phyloP scores from a whole-genome alignment of 2,113 vertebrate species.

The Australoheros scitulus region DNA sequence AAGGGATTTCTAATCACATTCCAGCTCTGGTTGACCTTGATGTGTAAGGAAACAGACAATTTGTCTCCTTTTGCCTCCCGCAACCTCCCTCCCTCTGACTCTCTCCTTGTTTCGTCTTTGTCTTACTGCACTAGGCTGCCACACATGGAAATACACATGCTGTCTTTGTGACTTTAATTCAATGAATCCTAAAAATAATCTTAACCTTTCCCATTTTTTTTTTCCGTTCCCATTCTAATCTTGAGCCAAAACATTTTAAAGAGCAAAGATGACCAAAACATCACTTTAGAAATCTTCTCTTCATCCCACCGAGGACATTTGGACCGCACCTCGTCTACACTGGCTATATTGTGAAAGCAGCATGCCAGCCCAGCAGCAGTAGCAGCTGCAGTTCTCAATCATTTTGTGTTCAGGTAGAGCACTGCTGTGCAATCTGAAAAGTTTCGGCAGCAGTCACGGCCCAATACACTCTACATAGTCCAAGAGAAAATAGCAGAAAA shows the following conservation, averaged over 20 bases:
- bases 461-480: neutral
- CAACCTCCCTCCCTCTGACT: constrained; percentile 32
- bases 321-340: neutral
- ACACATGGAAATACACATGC: constrained; percentile 12
- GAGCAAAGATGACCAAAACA: neutral
- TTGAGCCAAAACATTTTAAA: neutral
- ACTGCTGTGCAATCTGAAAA: neutral
- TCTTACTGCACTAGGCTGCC: constrained; percentile 14
- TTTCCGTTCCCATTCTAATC: neutral
- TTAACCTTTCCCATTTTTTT: neutral
- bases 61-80: constrained; percentile 40
- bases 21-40: constrained; percentile 61
- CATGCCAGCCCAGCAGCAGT: neutral
- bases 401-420: neutral
- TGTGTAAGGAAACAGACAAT: constrained; percentile 49
- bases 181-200: neutral
- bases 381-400: constrained; percentile 12
- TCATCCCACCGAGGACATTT: constrained; percentile 6
- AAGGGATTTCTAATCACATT: constrained; percentile 66
- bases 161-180: constrained; percentile 7
- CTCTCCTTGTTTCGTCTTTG: constrained; percentile 30
- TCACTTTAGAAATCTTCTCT: constrained; percentile 5
- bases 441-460: neutral
- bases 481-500: neutral
- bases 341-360: neutral